Percentiles rank a stretch among this genome's conserved stretches.
phyloP scores from a whole-genome alignment of 2,888 invertebrate genomes.

The Euplexia lucipara region DNA sequence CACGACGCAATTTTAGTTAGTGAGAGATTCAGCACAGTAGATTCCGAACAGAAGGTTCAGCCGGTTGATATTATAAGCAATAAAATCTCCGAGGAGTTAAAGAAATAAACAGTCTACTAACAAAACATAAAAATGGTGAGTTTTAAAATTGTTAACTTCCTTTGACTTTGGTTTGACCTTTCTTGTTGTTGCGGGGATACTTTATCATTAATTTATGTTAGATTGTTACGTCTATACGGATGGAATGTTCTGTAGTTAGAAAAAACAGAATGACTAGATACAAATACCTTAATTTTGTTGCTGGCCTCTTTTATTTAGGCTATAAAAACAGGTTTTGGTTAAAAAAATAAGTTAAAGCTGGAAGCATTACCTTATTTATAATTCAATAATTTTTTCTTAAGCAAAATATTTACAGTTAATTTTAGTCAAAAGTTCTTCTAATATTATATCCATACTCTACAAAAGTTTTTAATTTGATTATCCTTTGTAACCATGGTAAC shows the following conservation, averaged over 20 bases:
- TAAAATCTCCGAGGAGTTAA: slow-evolving; percentile 16
- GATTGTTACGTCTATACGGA: slow-evolving; percentile 17
- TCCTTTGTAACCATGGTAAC: slow-evolving; percentile 40
- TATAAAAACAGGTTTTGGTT: slow-evolving; percentile 1
- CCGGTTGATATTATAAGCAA: slow-evolving; percentile 29
- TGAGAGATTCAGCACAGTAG: slow-evolving; percentile 36
- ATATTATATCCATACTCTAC: neutral
- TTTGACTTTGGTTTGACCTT: slow-evolving; percentile 88
- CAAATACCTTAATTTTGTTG: neutral
- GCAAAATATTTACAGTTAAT: neutral
- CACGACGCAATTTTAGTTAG: slow-evolving; percentile 32
- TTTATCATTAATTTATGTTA: slow-evolving; percentile 22
- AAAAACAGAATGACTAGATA: neutral
- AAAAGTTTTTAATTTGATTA: slow-evolving; percentile 7
- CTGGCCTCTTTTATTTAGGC: neutral
- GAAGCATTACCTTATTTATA: too few species aligned
- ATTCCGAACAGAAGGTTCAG: slow-evolving; percentile 27
- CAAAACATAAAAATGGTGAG: slow-evolving; percentile 78
- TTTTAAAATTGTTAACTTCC: slow-evolving; percentile 62
- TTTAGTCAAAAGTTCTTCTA: too few species aligned
- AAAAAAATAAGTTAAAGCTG: slow-evolving; percentile 3
- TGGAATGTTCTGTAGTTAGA: neutral
- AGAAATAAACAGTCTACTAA: slow-evolving; percentile 23
- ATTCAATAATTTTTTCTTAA: neutral
- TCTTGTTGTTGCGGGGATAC: slow-evolving; percentile 28